Evolutionary conservation across 2,888 invertebrate genomes (phyloP).

Genomic region (Heliconius sara): DNA sequence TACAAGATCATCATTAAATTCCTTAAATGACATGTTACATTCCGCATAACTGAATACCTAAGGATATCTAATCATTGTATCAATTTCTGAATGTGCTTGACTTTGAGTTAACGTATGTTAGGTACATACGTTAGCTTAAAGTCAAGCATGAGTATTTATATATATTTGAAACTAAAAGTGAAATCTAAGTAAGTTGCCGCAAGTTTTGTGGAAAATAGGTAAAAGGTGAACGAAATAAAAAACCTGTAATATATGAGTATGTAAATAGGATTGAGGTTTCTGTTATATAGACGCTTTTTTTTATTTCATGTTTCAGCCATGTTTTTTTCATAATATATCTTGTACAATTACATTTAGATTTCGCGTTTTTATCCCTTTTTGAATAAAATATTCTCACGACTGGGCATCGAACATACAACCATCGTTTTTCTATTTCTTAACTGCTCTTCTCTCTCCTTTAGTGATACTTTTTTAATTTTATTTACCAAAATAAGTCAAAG

Average conservation of each 20-base stretch:
- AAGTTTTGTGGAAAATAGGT: too few species aligned
- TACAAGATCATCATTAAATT: constrained; percentile 14
- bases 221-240: too few species aligned
- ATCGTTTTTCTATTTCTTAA: too few species aligned
- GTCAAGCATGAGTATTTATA: not conserved
- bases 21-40: constrained; percentile 11
- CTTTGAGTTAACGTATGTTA: not conserved
- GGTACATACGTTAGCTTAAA: too few species aligned
- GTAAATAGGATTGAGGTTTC: too few species aligned
- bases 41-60: constrained; percentile 4
- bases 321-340: too few species aligned
- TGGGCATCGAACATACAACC: not conserved
- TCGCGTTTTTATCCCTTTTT: not conserved
- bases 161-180: too few species aligned
- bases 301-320: too few species aligned
- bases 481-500: not conserved
- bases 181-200: too few species aligned
- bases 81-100: not conserved
- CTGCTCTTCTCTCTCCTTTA: too few species aligned
- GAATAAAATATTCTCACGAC: not conserved
- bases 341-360: not conserved
- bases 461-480: not conserved
- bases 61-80: constrained; percentile 6
- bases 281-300: too few species aligned
- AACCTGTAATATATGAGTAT: too few species aligned